These are phyloP conservation scores for Harpalus rubripes DNA, from an alignment of 2,888 invertebrate genomes.

Conservation along the genomic window DNA sequence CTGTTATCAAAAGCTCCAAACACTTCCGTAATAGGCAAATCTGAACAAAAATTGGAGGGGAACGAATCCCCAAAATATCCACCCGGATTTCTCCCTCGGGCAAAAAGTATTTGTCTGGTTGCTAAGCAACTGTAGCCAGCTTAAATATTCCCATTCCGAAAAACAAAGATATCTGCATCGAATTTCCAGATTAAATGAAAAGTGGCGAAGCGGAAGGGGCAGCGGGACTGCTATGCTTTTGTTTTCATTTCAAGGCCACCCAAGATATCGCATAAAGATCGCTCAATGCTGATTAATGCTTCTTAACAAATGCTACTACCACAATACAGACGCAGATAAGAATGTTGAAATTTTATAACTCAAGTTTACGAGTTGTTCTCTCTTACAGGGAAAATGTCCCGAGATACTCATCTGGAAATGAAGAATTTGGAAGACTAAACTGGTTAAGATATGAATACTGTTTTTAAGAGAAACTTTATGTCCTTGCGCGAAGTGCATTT, in stretches of 20 bases:
- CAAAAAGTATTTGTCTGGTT: conserved; percentile 22
- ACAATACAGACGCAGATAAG: conserved; percentile 56
- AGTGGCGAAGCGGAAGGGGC: conserved; percentile 25
- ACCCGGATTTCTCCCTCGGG: conserved; percentile 8
- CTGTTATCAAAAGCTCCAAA: conserved; percentile 1
- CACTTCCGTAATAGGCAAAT: neutral
- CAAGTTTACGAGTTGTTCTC: conserved; percentile 54
- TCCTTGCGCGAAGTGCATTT: conserved; percentile 36
- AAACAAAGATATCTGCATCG: conserved; percentile 47
- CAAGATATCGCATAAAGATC: conserved; percentile 52
- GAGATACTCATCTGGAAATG: conserved; percentile 44
- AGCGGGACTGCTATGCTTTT: conserved; percentile 38
- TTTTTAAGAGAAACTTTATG: conserved; percentile 3
- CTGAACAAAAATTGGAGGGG: neutral
- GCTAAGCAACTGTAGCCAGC: conserved; percentile 21
- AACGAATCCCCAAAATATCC: conserved; percentile 34
- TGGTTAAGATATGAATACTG: conserved; percentile 20
- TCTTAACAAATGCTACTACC: conserved; percentile 51
- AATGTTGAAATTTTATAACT: conserved; percentile 57
- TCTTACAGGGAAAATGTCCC: neutral
- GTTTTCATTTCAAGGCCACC: conserved; percentile 53
- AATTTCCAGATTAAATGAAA: conserved; percentile 33
- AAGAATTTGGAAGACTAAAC: conserved; percentile 29
- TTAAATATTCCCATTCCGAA: conserved; percentile 32
- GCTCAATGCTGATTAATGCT: conserved; percentile 54